Conservation (phyloP, 2,113 vertebrate species). For the Labeo catla region DNA sequence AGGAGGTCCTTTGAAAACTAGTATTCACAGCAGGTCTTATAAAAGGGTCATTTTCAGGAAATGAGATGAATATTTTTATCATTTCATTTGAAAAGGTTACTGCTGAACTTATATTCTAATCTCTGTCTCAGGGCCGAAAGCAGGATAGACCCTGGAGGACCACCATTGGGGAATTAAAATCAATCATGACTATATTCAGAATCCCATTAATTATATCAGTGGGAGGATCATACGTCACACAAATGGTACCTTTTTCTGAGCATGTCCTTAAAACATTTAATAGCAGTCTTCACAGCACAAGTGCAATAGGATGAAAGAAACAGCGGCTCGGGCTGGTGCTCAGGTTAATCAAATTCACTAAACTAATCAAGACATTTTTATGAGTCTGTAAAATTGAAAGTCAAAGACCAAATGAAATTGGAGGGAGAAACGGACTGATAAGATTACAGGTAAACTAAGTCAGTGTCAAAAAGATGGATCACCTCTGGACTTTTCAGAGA, state of each 20-base stretch:
- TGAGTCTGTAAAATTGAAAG: constrained; percentile 41
- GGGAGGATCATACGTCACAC: not conserved
- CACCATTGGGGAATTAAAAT: not conserved
- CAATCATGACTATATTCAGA: not conserved
- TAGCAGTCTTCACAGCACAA: not conserved
- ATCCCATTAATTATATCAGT: not conserved
- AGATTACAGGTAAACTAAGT: constrained; percentile 44
- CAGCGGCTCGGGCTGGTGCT: constrained; percentile 4
- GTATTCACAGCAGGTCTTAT: not conserved
- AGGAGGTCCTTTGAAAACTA: constrained; percentile 4
- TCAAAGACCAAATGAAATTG: constrained; percentile 45
- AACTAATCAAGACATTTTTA: constrained; percentile 20
- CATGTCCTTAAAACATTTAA: not conserved
- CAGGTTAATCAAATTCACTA: constrained; percentile 27
- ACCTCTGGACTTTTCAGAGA: constrained; percentile 34
- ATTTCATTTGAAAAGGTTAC: constrained; percentile 2
- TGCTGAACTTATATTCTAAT: not conserved
- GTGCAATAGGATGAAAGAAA: constrained; percentile 13
- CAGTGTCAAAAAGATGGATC: constrained; percentile 48
- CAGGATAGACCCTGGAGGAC: not conserved
- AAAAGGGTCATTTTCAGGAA: not conserved
- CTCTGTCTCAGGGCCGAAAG: not conserved
- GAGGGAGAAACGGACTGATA: not conserved
- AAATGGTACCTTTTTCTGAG: not conserved
- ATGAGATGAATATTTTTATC: not conserved